Percentiles rank a stretch among this genome's conserved stretches.
phyloP scores from a whole-genome alignment of 2,113 vertebrate species.

The Pangasianodon hypophthalmus region DNA sequence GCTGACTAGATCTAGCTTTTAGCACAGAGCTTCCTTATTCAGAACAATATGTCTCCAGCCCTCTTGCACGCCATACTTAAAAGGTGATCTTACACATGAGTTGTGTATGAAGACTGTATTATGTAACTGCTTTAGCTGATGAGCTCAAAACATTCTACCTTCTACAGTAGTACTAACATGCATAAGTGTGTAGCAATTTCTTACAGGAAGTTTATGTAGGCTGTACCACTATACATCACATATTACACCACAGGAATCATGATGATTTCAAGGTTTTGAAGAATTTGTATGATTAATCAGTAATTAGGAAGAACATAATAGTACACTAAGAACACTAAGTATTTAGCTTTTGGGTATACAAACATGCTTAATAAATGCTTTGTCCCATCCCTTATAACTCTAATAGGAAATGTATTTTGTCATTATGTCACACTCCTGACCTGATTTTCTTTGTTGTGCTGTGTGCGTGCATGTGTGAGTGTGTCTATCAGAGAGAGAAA shows the following conservation, averaged over 20 bases:
- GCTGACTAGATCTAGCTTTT: background rate
- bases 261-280: background rate
- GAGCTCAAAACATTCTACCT: background rate
- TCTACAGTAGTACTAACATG: background rate
- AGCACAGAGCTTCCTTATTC: background rate
- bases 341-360: background rate
- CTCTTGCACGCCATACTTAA: background rate
- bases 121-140: background rate
- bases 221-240: background rate
- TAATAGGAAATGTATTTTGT: background rate
- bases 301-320: background rate
- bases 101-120: background rate
- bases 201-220: background rate
- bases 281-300: background rate
- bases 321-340: background rate
- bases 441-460: background rate
- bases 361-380: background rate
- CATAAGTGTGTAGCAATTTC: background rate
- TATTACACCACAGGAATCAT: background rate
- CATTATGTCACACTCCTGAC: background rate
- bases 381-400: background rate
- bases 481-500: background rate
- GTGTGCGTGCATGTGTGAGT: background rate
- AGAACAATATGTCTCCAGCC: background rate
- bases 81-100: background rate